Evolutionary conservation across 2,797 vertebrate genomes (phyloP), one percentile per base, ranked within the genome.

Genomic region (Hippocampus kuda): DNA sequence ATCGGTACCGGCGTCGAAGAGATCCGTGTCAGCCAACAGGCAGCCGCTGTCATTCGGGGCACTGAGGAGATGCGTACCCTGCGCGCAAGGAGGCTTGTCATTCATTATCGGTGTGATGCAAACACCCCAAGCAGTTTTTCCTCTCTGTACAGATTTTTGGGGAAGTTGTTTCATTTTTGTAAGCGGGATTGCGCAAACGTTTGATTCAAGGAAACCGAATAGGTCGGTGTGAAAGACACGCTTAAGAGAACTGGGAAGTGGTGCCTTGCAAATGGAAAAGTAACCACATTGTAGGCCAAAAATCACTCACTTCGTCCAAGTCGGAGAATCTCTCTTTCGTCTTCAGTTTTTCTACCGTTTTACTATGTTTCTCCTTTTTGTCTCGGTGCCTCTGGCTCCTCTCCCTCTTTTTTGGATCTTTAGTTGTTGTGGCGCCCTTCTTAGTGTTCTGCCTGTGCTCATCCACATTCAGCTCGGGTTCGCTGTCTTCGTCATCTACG

Each of bases 1-100:
- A 13, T 89, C 90, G 70, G 97, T 79, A 51, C 93, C 95, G 4
- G 93, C 91, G 67, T 98, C 94, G 84, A 94, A 99, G 70, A 99
- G 92, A 7, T 98, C 95, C 9, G 90, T 90, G 85, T 98, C 92
- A 16, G 88, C 88, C 62, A 97, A 91, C 42, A 87, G 91, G 86
- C 93, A 98, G 1, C 96, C 95, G n/a, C 97, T 98, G 82, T 98
- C 95, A 68, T 95, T 93, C 62, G 94, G 78, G 38, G 75, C 70
- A 66, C 73, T 65, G 44, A 77, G 82, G 46, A 83, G 75, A 57
- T 77, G 74, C 0, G 70, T 54, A 10, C 77, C 80, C 86, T 92
- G 15, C 2, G 49, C 63, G 69, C 13, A 2, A 53, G 54, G 1
- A 4, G 1, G 8, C 24, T 44, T 69, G 54, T 69, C n/a, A 15